phyloP scores from a whole-genome alignment of 2,888 invertebrate genomes.

The Eudasyphora cyanicolor region DNA sequence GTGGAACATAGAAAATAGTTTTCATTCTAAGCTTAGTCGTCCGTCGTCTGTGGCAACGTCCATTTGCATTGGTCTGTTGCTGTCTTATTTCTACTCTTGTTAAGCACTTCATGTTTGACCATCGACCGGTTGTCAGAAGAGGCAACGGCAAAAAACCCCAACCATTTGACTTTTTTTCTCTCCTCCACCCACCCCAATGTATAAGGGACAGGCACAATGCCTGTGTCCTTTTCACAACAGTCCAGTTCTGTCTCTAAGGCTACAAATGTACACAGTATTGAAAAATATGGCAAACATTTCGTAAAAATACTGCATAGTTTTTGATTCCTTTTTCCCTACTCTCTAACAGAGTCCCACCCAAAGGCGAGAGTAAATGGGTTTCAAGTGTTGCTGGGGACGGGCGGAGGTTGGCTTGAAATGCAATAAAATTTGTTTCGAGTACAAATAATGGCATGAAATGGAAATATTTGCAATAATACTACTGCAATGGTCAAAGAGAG shows the following conservation, averaged over 20 bases:
- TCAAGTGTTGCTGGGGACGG: neutral
- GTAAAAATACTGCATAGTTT: constrained; percentile 40
- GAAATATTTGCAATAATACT: constrained; percentile 11
- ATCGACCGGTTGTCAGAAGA: neutral
- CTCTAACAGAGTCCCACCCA: neutral
- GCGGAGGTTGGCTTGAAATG: neutral
- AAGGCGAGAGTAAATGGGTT: neutral
- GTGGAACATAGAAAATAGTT: too few species aligned
- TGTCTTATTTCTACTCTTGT: constrained; percentile 25
- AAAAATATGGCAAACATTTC: constrained; percentile 19
- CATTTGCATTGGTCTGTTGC: neutral
- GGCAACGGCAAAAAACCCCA: constrained; percentile 7
- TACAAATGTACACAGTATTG: neutral
- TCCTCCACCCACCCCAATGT: too few species aligned
- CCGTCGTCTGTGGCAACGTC: neutral
- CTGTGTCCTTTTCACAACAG: constrained; percentile 42
- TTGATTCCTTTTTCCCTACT: neutral
- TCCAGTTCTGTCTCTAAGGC: neutral
- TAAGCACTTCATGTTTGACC: constrained; percentile 36
- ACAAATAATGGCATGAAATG: constrained; percentile 24
- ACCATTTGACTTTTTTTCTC: neutral
- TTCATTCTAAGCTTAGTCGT: neutral
- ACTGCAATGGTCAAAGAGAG: too few species aligned
- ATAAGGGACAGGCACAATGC: too few species aligned
- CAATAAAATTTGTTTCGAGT: constrained; percentile 18